Percentiles rank a stretch among this genome's conserved stretches.
These are phyloP conservation scores for Venustaconcha ellipsiformis DNA, from an alignment of 1,140 invertebrate genomes.

Conservation along the genomic window DNA sequence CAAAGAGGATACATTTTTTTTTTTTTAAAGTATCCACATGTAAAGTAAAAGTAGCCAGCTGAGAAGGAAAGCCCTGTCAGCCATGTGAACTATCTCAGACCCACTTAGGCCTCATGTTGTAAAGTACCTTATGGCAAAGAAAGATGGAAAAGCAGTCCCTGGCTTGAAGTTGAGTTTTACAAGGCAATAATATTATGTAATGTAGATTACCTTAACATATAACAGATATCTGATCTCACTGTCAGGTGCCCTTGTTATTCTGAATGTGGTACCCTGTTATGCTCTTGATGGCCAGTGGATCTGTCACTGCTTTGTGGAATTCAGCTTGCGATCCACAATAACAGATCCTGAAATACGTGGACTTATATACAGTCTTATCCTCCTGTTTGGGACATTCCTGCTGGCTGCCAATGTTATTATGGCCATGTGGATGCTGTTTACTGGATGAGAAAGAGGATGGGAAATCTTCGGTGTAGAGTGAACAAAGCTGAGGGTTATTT, in stretches of 20 bases:
- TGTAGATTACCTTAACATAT: constrained; percentile 38
- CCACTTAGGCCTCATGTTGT: too few species aligned
- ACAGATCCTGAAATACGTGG: constrained; percentile 57
- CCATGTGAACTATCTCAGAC: too few species aligned
- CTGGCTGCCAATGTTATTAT: constrained; percentile 62
- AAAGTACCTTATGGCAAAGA: too few species aligned
- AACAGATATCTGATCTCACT: constrained; percentile 82
- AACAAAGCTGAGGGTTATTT: too few species aligned
- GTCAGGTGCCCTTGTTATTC: constrained; percentile 88
- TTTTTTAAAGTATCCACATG: too few species aligned
- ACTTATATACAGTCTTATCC: constrained; percentile 56
- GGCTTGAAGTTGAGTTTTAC: too few species aligned
- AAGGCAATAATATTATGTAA: too few species aligned
- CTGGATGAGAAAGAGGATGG: constrained; percentile 17
- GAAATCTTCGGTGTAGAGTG: too few species aligned
- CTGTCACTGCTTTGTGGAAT: constrained; percentile 72
- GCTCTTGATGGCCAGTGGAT: constrained; percentile 93
- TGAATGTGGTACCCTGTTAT: constrained; percentile 95
- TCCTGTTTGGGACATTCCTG: constrained; percentile 64
- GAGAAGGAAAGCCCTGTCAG: too few species aligned
- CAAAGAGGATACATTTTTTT: too few species aligned
- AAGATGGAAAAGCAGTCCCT: too few species aligned
- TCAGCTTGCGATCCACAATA: constrained; percentile 62
- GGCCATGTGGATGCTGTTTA: constrained; percentile 66
- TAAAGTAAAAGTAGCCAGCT: too few species aligned